Evolutionary conservation across 2,113 vertebrate species (phyloP), one percentile per base, ranked within the genome.

Genomic region (Galbula dea): DNA sequence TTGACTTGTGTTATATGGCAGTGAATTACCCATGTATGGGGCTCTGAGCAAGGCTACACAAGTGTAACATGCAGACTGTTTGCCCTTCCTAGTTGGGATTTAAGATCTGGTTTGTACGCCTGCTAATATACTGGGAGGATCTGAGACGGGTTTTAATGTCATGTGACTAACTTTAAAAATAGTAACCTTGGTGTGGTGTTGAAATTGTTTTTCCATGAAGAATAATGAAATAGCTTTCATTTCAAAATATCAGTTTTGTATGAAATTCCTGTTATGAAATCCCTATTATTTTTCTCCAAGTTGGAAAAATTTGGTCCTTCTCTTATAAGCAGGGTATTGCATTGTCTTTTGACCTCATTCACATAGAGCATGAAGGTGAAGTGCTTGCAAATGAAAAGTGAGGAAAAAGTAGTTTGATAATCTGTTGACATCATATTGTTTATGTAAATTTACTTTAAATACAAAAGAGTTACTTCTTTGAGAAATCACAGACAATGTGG

Each of bases 91-190:
- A 24, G 16, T 1, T 63, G 17, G 15, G 22, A 20, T 58, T 45
- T 69, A 20, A 54, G 11, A 48, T 76, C 36, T 39, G 10, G 10
- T 22, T 61, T 3, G 0, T 19, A 11, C 0, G 0, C 4, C 20
- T 62, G 43, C 7, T 37, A 45, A 9, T 12, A 18, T 1, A 22
- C 4, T 19, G 17, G 24, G 20, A 23, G 8, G 29, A 49, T 46
- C 34, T 0, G 3, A 81, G 57, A n/a, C 19, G 15, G 22, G 23
- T 32, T 61, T 61, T 55, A 17, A 45, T 68, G 39, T 55, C n/a
- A 49, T 43, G 36, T 39, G 48, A 22, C 26, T 59, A 17, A 46
- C 7, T 9, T 21, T 12, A 59, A 22, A 41, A 74, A 52, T 9
- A n/a, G 20, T 17, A 62, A 23, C 57, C 18, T 75, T 43, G 7